These are phyloP conservation scores for Phalangium opilio DNA, from an alignment of 2,888 invertebrate species.

Conservation along the genomic window DNA sequence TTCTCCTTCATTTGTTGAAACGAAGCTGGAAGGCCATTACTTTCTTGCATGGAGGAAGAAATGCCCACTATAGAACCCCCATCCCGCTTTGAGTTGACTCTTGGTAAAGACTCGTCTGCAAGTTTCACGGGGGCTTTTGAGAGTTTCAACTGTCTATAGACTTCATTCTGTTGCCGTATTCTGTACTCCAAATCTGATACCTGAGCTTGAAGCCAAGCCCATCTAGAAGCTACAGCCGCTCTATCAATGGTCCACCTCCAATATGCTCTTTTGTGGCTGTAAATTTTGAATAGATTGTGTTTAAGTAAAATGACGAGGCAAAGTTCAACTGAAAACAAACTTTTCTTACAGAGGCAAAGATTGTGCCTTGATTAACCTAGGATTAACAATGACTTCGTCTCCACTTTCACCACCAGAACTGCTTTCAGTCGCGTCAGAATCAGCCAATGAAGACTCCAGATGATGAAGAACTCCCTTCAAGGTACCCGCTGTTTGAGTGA, in stretches of 20 bases:
- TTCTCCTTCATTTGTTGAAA: not conserved
- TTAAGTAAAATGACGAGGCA: too few species aligned
- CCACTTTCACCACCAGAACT: slow-evolving; percentile 89
- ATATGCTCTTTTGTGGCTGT: slow-evolving; percentile 14
- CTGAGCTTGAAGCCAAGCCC: slow-evolving; percentile 87
- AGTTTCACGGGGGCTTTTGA: slow-evolving; percentile 44
- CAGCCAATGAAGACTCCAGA: slow-evolving; percentile 52
- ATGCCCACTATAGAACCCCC: not conserved
- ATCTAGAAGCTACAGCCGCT: slow-evolving; percentile 64
- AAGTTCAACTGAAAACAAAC: too few species aligned
- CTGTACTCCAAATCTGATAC: slow-evolving; percentile 79
- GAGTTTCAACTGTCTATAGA: slow-evolving; percentile 42
- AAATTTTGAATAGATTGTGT: too few species aligned
- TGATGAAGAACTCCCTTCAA: slow-evolving; percentile 54
- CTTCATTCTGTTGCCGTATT: slow-evolving; percentile 70
- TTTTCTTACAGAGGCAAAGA: too few species aligned
- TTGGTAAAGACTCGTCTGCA: slow-evolving; percentile 21
- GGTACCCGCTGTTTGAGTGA: slow-evolving; percentile 40
- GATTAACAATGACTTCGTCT: slow-evolving; percentile 48
- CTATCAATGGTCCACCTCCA: slow-evolving; percentile 48
- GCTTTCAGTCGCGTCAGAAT: slow-evolving; percentile 84
- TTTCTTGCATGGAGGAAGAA: not conserved
- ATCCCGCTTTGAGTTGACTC: not conserved
- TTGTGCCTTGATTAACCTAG: too few species aligned
- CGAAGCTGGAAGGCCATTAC: not conserved